Base-by-base conservation (phyloP, 2,113 vertebrate genomes). In the Megalops atlanticus region DNA sequence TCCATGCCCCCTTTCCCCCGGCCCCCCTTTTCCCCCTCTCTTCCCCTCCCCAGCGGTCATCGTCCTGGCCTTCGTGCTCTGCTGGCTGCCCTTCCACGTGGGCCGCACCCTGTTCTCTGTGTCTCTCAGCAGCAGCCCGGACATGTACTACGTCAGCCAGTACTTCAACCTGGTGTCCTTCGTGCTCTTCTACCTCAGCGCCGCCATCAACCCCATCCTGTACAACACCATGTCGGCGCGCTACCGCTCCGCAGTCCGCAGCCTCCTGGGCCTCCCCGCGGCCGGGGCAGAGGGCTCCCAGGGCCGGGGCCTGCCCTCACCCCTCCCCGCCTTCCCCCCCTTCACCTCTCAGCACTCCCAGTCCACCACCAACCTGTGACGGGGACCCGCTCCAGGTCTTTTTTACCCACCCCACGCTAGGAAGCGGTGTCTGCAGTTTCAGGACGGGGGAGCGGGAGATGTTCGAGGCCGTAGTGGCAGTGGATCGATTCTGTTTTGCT, bases 31-130 rank as follows among this genome's bases (percentile, higher is more conserved):
- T 40, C 74, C 18, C 70, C 40, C 16, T 31, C 40, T 36, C n/a
- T 36, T 39, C 39, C 38, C 72, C 74, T 74, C 40, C 36, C 81
- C 79, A 95, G 94, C 91, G 33, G 93, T 94, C n/a, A 94, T 95
- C 1, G 93, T 95, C 77, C 74, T 94, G 85, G 94, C 90, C 1
- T 95, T 95, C 47, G 85, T 95, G 43, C 84, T 94, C 43, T 95
- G 94, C 81, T 95, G 94, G 94, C 88, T 95, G 80, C 94, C 94
- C 1, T 95, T 94, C 84, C 93, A 95, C 1, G 89, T 94, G n/a
- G 93, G 92, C 21, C 93, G 94, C 45, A 94, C 91, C 7, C 90
- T 95, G 1, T 94, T 93, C 81, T 91, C 88, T 16, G 24, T 94
- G 31, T 90, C 92, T n/a, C 78, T 86, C 0, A 87, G 85, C 83